Base-by-base conservation (phyloP, 2,888 invertebrate genomes). In the Lithophane leautieri region DNA sequence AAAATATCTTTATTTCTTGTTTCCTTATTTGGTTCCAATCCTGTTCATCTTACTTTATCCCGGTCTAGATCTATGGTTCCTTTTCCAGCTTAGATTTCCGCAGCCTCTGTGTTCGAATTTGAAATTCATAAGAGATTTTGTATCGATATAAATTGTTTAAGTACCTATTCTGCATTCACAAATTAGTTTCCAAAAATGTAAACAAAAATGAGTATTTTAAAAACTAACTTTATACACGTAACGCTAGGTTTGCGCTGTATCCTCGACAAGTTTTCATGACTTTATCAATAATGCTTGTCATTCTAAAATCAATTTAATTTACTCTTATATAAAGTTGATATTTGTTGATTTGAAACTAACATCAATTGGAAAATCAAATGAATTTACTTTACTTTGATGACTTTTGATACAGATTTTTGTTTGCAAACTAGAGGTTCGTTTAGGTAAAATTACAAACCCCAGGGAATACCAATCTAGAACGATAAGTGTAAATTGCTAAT, bases 11-110 rank as follows among this genome's bases (percentile, higher is more conserved):
- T 79, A 63, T 73, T 44, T 71, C 58, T 79, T 2, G 56, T 52
- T 14, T 4, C 52, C 62, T 75, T 68, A 75, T 68, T 81, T 58
- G 56, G 62, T 79, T 81, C 52, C 81, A 63, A 81, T 74, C 66
- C 61, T 25, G 7, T 78, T 67, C 0, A 74, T 63, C 73, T 79
- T n/a, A 34, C 11, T 74, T 73, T 63, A 78, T 73, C 67, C 67
- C 12, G 34, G 50, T 19, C 50, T 75, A 25, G 44, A 73, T 65
- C 44, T 34, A 52, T 14, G 50, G 6, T 34, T 56, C 19, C 28
- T 58, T 25, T 44, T 25, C 73, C 14, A 40, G 1, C 34, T 58
- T 42, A 52, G 56, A 80, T 65, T 25, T 65, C 14, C n/a, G 25
- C 56, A 73, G 44, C 22, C 9, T n/a, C n/a, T 56, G 14, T 54